Evolutionary conservation across 2,797 vertebrate species (phyloP).

Genomic region (Poeciliopsis gracilis): DNA sequence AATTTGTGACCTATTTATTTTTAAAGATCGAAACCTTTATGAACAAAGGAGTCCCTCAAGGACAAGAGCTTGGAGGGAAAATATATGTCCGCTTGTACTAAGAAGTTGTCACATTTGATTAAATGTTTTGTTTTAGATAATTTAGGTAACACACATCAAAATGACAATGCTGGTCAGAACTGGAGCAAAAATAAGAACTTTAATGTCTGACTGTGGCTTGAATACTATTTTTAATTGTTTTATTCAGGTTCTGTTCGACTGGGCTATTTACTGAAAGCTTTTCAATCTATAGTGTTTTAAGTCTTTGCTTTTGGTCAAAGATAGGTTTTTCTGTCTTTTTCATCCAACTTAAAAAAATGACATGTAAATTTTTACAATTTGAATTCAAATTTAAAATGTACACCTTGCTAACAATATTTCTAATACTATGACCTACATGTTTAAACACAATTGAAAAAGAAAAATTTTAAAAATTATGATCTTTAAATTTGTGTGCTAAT

Average conservation of each 20-base stretch:
- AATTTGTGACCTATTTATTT: background rate
- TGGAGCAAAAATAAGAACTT: background rate
- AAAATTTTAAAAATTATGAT: background rate
- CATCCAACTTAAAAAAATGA: background rate
- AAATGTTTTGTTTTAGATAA: background rate
- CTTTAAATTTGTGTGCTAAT: background rate
- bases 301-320: background rate
- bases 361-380: background rate
- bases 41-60: background rate
- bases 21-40: background rate
- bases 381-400: background rate
- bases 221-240: background rate
- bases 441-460: background rate
- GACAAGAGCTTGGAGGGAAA: background rate
- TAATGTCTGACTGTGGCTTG: background rate
- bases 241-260: background rate
- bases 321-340: background rate
- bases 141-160: background rate
- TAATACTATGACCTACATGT: background rate
- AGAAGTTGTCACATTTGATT: background rate
- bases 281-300: background rate
- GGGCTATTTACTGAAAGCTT: background rate
- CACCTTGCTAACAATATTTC: background rate
- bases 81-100: background rate
- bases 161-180: background rate